Conservation (phyloP, 2,797 vertebrate species). For the Acipenser transmontanus region DNA sequence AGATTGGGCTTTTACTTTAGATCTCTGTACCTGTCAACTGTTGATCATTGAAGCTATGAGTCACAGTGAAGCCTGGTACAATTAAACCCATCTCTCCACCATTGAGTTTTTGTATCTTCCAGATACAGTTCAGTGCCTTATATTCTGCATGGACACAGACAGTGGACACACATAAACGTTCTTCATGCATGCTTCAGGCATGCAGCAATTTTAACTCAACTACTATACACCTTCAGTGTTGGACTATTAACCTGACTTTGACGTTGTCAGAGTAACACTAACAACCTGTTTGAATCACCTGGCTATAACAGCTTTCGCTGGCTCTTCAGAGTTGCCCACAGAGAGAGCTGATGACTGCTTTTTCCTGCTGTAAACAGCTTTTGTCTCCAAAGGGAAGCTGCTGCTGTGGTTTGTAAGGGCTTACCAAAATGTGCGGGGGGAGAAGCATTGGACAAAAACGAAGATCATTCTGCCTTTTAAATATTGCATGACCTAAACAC, state of each 20-base stretch:
- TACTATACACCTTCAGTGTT: slow-evolving; percentile 5
- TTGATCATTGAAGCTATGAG: no score
- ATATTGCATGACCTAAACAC: background rate
- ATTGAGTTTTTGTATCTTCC: no score
- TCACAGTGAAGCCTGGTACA: no score
- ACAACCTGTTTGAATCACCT: slow-evolving; percentile 21
- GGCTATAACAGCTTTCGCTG: slow-evolving; percentile 19
- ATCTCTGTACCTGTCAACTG: no score
- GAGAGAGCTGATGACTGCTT: slow-evolving; percentile 23
- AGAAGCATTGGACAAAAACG: background rate
- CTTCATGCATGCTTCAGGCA: no score
- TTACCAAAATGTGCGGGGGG: background rate
- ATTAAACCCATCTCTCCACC: no score
- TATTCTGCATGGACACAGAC: no score
- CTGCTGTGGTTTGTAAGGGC: background rate
- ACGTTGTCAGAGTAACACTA: slow-evolving; percentile 22
- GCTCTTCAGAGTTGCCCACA: slow-evolving; percentile 18
- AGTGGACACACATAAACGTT: no score
- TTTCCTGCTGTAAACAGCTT: slow-evolving; percentile 33
- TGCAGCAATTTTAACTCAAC: background rate
- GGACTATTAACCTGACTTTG: slow-evolving; percentile 25
- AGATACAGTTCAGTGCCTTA: no score
- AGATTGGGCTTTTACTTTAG: no score
- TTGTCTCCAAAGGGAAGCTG: slow-evolving; percentile 9
- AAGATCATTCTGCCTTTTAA: background rate